Percentiles rank a stretch among this genome's conserved stretches.
phyloP scores from a whole-genome alignment of 2,888 invertebrate genomes.

The Pristionchus arcanus region DNA sequence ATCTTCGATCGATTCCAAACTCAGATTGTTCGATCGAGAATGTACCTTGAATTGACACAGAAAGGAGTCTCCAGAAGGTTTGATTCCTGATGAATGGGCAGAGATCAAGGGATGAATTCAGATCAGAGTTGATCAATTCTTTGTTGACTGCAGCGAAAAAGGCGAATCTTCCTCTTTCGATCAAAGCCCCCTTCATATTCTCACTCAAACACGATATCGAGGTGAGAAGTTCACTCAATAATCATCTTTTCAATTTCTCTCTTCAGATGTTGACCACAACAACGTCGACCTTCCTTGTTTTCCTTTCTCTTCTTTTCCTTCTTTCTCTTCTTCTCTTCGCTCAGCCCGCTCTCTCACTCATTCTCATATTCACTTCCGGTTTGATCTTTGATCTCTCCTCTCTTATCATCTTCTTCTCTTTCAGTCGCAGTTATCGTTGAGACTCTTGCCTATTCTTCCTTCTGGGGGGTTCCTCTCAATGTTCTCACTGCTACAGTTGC shows the following conservation, averaged over 20 bases:
- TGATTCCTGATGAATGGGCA: background rate
- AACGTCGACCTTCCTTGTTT: slow-evolving; percentile 65
- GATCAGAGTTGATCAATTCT: slow-evolving; percentile 61
- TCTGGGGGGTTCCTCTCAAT: slow-evolving; percentile 75
- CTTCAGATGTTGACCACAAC: slow-evolving; percentile 63
- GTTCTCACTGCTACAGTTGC: slow-evolving; percentile 73
- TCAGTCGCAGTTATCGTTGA: slow-evolving; percentile 66
- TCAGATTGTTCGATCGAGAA: slow-evolving; percentile 70
- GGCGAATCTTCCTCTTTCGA: slow-evolving; percentile 70
- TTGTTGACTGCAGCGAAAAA: slow-evolving; percentile 66
- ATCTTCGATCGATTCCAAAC: slow-evolving; percentile 73
- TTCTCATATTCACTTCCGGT: slow-evolving; percentile 65
- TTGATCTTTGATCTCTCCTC: slow-evolving; percentile 62
- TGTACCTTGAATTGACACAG: slow-evolving; percentile 77
- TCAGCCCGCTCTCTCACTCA: slow-evolving; percentile 68
- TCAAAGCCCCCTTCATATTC: slow-evolving; percentile 74
- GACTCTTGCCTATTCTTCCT: slow-evolving; percentile 67
- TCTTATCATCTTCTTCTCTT: slow-evolving; percentile 62
- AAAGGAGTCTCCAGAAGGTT: slow-evolving; percentile 74
- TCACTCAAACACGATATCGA: slow-evolving; percentile 76
- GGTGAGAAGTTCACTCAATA: slow-evolving; percentile 53
- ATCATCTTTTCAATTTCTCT: background rate
- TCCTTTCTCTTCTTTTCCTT: slow-evolving; percentile 62
- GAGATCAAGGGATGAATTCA: slow-evolving; percentile 54
- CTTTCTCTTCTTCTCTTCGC: slow-evolving; percentile 68